These are phyloP conservation scores for Acronicta psi DNA, from an alignment of 2,888 invertebrate species.

Conservation along the genomic window DNA sequence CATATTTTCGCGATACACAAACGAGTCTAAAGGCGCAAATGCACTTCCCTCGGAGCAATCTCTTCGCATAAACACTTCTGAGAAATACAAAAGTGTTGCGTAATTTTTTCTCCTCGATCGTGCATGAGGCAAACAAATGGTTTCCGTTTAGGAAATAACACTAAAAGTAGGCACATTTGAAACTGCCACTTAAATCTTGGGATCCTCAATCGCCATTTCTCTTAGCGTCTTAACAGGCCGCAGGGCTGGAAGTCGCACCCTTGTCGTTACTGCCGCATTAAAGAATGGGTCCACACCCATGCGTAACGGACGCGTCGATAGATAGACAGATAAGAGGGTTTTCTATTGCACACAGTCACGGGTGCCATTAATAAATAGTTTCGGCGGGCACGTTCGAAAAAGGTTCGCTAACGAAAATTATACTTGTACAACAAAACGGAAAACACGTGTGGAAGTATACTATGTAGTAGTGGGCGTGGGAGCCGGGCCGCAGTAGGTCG, in stretches of 20 bases:
- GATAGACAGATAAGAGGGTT: constrained; percentile 52
- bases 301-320: constrained; percentile 55
- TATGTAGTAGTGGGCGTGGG: constrained; percentile 57
- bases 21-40: constrained; percentile 47
- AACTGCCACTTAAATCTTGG: constrained; percentile 88
- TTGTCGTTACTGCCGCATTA: constrained; percentile 75
- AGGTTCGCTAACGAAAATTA: constrained; percentile 50
- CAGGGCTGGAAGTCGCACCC: constrained; percentile 68
- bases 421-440: constrained; percentile 53
- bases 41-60: constrained; percentile 47
- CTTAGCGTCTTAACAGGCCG: constrained; percentile 77
- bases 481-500: constrained; percentile 65
- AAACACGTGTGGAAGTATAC: constrained; percentile 61
- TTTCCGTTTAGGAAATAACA: constrained; percentile 88
- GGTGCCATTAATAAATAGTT: constrained; percentile 56
- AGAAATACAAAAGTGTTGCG: constrained; percentile 71
- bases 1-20: constrained; percentile 31
- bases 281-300: constrained; percentile 69
- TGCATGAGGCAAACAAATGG: constrained; percentile 85
- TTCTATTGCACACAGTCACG: constrained; percentile 57
- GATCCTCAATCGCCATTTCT: constrained; percentile 86
- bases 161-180: constrained; percentile 88
- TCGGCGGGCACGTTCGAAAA: constrained; percentile 50
- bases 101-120: constrained; percentile 80
- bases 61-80: constrained; percentile 71